phyloP scores from a whole-genome alignment of 2,888 invertebrate genomes.

The Chrysodeixis includens region DNA sequence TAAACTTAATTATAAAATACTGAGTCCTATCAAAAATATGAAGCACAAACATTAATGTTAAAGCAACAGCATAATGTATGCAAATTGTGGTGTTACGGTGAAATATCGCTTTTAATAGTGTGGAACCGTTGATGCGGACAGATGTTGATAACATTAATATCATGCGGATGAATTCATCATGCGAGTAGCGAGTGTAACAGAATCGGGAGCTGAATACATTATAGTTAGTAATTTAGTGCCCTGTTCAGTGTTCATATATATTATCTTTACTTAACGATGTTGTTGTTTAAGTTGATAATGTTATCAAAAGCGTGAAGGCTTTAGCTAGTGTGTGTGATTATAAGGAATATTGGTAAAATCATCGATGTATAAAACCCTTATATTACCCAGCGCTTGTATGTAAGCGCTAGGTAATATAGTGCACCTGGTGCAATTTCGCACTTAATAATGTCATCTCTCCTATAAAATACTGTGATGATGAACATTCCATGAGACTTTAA shows the following conservation, averaged over 20 bases:
- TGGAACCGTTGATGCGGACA: slow-evolving; percentile 61
- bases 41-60: slow-evolving; percentile 44
- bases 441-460: too few species aligned
- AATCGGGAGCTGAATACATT: slow-evolving; percentile 22
- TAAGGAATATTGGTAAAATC: too few species aligned
- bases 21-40: slow-evolving; percentile 29
- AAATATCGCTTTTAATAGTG: slow-evolving; percentile 66
- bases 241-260: slow-evolving; percentile 13
- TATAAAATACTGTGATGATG: too few species aligned
- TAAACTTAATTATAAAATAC: slow-evolving; percentile 33
- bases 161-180: slow-evolving; percentile 58
- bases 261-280: not conserved
- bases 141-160: slow-evolving; percentile 66
- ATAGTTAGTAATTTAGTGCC: not conserved
- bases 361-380: too few species aligned
- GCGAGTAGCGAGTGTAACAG: slow-evolving; percentile 15
- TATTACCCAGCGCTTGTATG: too few species aligned
- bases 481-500: too few species aligned
- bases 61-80: slow-evolving; percentile 64
- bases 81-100: slow-evolving; percentile 63
- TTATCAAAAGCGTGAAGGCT: not conserved
- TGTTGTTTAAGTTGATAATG: not conserved
- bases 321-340: not conserved
- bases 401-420: too few species aligned
- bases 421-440: too few species aligned